A percentile compares a stretch with the other conserved stretches of the same genome.
phyloP scores from a whole-genome alignment of 2,113 vertebrate genomes.

The Catharus bicknelli region DNA sequence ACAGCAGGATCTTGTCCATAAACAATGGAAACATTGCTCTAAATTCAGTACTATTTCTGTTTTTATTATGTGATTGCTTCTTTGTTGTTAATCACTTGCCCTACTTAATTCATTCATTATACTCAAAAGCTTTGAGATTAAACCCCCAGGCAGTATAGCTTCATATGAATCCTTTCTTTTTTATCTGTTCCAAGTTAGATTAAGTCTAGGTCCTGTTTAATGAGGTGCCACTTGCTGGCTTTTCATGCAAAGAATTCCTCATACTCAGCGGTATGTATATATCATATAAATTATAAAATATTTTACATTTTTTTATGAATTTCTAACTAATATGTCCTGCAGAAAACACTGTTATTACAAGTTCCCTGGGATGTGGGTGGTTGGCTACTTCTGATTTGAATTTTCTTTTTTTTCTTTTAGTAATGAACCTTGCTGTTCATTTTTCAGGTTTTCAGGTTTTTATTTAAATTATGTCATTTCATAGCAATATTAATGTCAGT shows the following conservation, averaged over 20 bases:
- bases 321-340: constrained; percentile 70
- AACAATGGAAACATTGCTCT: constrained; percentile 69
- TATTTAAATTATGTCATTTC: not conserved
- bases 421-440: constrained; percentile 12
- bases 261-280: constrained; percentile 74
- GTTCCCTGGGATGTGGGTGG: constrained; percentile 65
- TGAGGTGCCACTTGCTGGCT: constrained; percentile 79
- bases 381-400: constrained; percentile 71
- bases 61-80: constrained; percentile 68
- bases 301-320: constrained; percentile 63
- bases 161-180: constrained; percentile 75
- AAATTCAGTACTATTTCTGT: constrained; percentile 72
- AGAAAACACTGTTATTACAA: constrained; percentile 77
- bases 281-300: constrained; percentile 79
- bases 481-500: not conserved
- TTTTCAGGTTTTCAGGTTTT: constrained; percentile 2
- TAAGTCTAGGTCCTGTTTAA: constrained; percentile 82
- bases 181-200: constrained; percentile 79
- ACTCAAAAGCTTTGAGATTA: constrained; percentile 75
- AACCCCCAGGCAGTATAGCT: constrained; percentile 75
- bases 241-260: constrained; percentile 76
- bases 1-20: constrained; percentile 55
- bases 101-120: constrained; percentile 80
- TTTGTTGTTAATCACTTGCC: constrained; percentile 81
- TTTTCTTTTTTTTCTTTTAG: constrained; percentile 20